These are phyloP conservation scores for Bacillus rossius DNA, from an alignment of 1,140 invertebrate genomes.

Conservation along the genomic window DNA sequence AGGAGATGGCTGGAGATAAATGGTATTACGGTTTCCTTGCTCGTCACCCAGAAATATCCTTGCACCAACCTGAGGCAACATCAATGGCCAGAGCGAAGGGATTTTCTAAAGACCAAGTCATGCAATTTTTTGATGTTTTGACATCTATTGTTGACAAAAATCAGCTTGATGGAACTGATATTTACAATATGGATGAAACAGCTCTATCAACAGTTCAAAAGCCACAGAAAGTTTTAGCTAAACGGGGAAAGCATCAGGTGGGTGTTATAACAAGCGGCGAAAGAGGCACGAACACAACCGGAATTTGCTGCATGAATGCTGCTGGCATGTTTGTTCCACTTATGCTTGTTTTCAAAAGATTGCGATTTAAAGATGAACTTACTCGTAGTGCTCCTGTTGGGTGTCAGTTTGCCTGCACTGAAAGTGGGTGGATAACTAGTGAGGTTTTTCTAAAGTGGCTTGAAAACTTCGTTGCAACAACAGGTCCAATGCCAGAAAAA, in stretches of 20 bases:
- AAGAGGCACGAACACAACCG: conserved; percentile 27
- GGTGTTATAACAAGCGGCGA: conserved; percentile 41
- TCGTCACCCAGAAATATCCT: no score
- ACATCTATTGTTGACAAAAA: no score
- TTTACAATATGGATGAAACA: no score
- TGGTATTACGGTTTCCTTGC: no score
- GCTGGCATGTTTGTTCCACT: conserved; percentile 29
- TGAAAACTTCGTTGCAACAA: conserved; percentile 16
- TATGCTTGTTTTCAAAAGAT: conserved; percentile 34
- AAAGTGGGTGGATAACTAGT: conserved; percentile 17
- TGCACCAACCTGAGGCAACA: no score
- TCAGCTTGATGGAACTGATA: no score
- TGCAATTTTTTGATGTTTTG: no score
- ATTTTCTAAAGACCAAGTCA: no score
- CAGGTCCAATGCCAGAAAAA: conserved; percentile 8
- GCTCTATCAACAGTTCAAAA: conserved; percentile 38
- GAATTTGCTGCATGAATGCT: conserved; percentile 17
- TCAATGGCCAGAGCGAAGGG: no score
- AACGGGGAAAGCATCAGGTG: conserved; percentile 39
- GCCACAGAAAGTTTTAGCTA: conserved; percentile 40
- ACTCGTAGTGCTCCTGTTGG: conserved; percentile 14
- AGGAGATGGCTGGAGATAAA: no score
- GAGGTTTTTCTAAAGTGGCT: conserved; percentile 21
- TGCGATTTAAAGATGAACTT: conserved; percentile 16
- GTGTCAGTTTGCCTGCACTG: background rate